phyloP scores from a whole-genome alignment of 2,113 vertebrate species.

The Muntiacus reevesi region DNA sequence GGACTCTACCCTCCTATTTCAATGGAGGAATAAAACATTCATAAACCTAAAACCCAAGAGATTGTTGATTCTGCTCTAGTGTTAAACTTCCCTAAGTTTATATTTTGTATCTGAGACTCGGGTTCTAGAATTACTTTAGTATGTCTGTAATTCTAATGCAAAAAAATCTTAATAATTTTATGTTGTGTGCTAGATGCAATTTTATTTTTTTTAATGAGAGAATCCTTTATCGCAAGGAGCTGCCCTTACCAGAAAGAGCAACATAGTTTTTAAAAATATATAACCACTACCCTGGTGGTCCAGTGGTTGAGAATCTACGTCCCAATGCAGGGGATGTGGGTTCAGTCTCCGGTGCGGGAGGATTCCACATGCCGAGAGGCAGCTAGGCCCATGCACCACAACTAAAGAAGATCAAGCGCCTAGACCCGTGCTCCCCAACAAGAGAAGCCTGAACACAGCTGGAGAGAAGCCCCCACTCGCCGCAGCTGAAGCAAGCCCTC shows the following conservation, averaged over 20 bases:
- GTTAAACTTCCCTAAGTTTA: background rate
- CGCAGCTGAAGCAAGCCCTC: background rate
- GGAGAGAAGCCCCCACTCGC: fast-evolving
- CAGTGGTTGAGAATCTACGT: background rate
- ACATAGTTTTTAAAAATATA: background rate
- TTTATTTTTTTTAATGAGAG: background rate
- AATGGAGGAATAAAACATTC: background rate
- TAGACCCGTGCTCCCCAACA: background rate
- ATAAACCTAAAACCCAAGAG: background rate
- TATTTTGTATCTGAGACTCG: background rate
- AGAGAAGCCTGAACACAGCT: background rate
- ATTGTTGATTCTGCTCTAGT: background rate
- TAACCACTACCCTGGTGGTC: background rate
- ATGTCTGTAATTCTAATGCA: background rate
- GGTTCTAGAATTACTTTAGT: background rate
- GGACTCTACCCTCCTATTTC: background rate
- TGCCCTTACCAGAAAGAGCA: background rate
- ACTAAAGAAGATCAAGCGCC: background rate
- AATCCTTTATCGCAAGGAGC: background rate
- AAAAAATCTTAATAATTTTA: background rate
- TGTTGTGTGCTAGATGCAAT: background rate
- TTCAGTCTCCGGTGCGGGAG: background rate
- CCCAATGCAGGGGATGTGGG: background rate
- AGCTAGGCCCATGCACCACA: background rate
- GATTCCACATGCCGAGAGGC: background rate